Percentiles rank a stretch among this genome's conserved stretches.
Evolutionary conservation across 2,113 vertebrate genomes (phyloP).

Genomic region (Orientallactaga bullata): DNA sequence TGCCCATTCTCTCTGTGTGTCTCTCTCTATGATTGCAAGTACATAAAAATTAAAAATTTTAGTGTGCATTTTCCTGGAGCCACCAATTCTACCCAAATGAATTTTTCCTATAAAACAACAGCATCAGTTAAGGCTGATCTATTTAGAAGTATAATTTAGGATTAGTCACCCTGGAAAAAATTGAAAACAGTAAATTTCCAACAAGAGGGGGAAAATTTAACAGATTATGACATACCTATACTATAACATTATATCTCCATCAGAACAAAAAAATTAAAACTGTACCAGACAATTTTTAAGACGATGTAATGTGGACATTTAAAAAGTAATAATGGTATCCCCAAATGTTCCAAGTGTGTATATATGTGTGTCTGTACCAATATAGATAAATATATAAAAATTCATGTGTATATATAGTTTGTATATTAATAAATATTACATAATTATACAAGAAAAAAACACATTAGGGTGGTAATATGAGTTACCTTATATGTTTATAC

Average conservation of each 20-base stretch:
- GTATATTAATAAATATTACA: neutral
- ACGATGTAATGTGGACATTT: neutral
- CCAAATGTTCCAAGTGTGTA: neutral
- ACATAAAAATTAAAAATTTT: too few relatives aligned
- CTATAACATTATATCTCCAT: constrained; percentile 35
- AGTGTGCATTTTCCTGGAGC: neutral
- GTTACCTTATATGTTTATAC: neutral
- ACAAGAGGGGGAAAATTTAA: neutral
- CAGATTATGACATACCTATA: constrained; percentile 19
- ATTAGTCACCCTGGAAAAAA: constrained; percentile 37
- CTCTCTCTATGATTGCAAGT: too few relatives aligned
- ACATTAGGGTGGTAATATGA: neutral
- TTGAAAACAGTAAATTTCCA: constrained; percentile 29
- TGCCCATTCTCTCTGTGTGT: too few relatives aligned
- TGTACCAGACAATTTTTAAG: constrained; percentile 15
- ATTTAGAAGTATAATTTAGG: neutral
- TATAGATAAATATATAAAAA: neutral
- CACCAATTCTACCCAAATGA: constrained; percentile 25
- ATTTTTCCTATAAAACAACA: constrained; percentile 40
- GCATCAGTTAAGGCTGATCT: neutral
- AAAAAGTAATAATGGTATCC: neutral
- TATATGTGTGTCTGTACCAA: neutral
- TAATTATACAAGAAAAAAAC: neutral
- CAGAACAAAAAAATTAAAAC: constrained; percentile 28
- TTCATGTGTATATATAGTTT: neutral